Evolutionary conservation across 1,140 invertebrate species (phyloP).

Genomic region (Gryon sp.): DNA sequence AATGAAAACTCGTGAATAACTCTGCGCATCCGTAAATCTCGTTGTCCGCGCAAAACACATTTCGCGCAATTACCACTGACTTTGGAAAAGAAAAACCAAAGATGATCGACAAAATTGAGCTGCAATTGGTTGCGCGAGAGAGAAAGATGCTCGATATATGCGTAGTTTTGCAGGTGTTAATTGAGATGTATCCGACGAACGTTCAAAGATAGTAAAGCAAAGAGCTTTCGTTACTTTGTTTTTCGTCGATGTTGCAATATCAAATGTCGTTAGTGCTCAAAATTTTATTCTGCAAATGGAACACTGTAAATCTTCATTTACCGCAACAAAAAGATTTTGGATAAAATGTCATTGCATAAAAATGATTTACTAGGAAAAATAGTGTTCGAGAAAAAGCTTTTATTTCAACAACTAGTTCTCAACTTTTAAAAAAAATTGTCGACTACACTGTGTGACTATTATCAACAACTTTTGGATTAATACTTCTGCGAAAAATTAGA

Average conservation of each 20-base stretch:
- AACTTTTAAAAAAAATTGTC: too few species aligned
- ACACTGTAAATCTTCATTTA: too few species aligned
- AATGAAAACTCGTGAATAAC: slow-evolving; percentile 42
- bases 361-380: too few species aligned
- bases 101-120: slow-evolving; percentile 29
- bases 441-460: too few species aligned
- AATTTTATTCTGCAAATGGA: too few species aligned
- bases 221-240: not conserved
- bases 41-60: slow-evolving; percentile 26
- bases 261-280: not conserved
- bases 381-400: too few species aligned
- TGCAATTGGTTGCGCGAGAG: slow-evolving; percentile 11
- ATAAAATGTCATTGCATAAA: too few species aligned
- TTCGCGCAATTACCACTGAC: slow-evolving; percentile 25
- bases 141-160: not conserved
- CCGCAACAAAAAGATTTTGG: too few species aligned
- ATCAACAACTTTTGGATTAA: too few species aligned
- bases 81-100: slow-evolving; percentile 37
- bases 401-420: too few species aligned
- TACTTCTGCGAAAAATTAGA: too few species aligned
- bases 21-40: slow-evolving; percentile 36
- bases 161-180: slow-evolving; percentile 23
- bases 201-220: slow-evolving; percentile 6
- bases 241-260: slow-evolving; percentile 1
- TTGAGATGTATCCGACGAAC: slow-evolving; percentile 9